Evolutionary conservation across 2,888 invertebrate species (phyloP).

Genomic region (Amphimallon solstitiale): DNA sequence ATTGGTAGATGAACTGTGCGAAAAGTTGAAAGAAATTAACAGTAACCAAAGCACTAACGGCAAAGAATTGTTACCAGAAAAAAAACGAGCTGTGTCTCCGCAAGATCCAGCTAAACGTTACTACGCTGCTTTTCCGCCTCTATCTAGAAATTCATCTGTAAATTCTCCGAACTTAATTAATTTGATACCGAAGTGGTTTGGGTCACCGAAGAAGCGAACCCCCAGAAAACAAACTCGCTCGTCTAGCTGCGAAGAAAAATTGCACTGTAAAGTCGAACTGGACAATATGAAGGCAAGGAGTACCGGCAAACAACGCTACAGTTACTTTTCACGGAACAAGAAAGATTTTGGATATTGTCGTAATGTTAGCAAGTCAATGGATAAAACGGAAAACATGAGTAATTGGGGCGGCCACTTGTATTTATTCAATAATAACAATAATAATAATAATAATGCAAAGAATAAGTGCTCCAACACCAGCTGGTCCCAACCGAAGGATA

Average conservation of each 20-base stretch:
- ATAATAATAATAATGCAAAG: slow-evolving; percentile 43
- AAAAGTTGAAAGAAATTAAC: slow-evolving; percentile 78
- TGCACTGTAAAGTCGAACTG: slow-evolving; percentile 48
- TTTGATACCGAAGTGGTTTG: slow-evolving; percentile 57
- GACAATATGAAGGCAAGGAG: slow-evolving; percentile 49
- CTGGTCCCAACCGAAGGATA: slow-evolving; percentile 28
- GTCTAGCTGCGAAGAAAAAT: slow-evolving; percentile 49
- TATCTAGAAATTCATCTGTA: slow-evolving; percentile 39
- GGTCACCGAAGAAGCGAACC: slow-evolving; percentile 52
- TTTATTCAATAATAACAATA: slow-evolving; percentile 60
- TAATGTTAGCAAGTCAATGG: slow-evolving; percentile 59
- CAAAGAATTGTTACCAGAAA: slow-evolving; percentile 25
- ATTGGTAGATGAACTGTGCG: slow-evolving; percentile 85
- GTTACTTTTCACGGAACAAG: slow-evolving; percentile 47
- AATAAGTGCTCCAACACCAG: slow-evolving; percentile 24
- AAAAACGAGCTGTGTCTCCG: slow-evolving; percentile 60
- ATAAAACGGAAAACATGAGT: slow-evolving; percentile 65
- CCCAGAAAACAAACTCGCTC: slow-evolving; percentile 47
- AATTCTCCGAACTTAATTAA: slow-evolving; percentile 50
- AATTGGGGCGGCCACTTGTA: slow-evolving; percentile 66
- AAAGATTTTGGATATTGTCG: slow-evolving; percentile 49
- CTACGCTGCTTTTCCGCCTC: slow-evolving; percentile 77
- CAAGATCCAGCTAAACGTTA: slow-evolving; percentile 78
- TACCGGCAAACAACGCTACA: slow-evolving; percentile 45
- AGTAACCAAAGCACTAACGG: slow-evolving; percentile 47